These are phyloP conservation scores for Hapalemur alaotrensis DNA, from an alignment of 2,797 vertebrate genomes.

Conservation along the genomic window DNA sequence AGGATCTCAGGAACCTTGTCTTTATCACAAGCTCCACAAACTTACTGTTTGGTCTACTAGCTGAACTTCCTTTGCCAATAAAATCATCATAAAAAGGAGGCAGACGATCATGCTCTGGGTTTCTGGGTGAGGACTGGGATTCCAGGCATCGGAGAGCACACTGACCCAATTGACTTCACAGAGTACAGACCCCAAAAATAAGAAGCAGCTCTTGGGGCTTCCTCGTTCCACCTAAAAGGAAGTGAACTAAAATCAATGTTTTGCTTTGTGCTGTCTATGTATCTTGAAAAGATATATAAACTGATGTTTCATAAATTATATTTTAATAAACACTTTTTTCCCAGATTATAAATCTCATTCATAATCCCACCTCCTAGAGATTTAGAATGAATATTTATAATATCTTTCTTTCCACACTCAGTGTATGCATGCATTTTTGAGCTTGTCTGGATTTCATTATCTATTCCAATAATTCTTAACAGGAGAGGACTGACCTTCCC, in stretches of 20 bases:
- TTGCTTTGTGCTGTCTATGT: background rate
- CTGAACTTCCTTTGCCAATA: slow-evolving; percentile 94
- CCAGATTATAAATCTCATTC: background rate
- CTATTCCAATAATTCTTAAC: background rate
- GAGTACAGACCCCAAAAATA: slow-evolving; percentile 94
- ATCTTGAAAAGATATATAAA: background rate
- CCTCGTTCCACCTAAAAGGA: slow-evolving; percentile 93
- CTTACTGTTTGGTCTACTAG: slow-evolving; percentile 89
- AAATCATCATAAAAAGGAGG: slow-evolving; percentile 95
- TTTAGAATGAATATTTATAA: background rate
- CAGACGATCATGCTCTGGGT: slow-evolving; percentile 93
- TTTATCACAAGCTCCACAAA: background rate
- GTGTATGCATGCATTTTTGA: background rate
- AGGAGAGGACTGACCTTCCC: background rate
- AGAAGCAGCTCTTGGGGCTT: slow-evolving; percentile 97
- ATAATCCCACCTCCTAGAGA: background rate
- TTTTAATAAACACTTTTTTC: background rate
- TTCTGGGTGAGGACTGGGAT: slow-evolving; percentile 82
- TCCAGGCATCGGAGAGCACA: slow-evolving; percentile 92
- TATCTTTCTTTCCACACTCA: background rate
- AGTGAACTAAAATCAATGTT: background rate
- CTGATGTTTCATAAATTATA: background rate
- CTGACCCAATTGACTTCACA: slow-evolving; percentile 98
- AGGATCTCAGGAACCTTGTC: background rate
- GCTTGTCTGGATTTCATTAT: background rate